Conservation (phyloP, 2,113 vertebrate species). For the Peromyscus leucopus region DNA sequence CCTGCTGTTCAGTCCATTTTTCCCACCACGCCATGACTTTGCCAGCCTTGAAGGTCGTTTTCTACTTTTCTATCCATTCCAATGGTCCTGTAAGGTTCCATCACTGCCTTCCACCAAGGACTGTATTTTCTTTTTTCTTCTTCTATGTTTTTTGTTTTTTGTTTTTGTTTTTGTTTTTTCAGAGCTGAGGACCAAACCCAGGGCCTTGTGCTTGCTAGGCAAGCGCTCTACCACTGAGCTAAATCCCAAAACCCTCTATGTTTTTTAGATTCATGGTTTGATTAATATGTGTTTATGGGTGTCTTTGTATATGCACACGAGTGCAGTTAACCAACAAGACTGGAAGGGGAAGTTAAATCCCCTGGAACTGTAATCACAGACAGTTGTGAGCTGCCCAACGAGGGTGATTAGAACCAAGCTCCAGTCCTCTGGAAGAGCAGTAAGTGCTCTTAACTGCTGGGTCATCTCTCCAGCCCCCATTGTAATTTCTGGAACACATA, state of each 20-base stretch:
- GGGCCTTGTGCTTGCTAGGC: too few species aligned
- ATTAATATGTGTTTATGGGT: not conserved
- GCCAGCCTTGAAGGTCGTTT: not conserved
- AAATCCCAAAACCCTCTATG: too few species aligned
- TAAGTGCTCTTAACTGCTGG: not conserved
- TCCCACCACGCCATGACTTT: not conserved
- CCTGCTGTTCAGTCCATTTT: not conserved
- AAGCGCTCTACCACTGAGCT: too few species aligned
- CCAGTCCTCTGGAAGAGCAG: not conserved
- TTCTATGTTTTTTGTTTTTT: not conserved
- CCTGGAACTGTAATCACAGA: not conserved
- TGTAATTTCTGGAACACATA: not conserved
- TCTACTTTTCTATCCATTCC: constrained; percentile 15
- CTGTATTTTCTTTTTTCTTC: not conserved
- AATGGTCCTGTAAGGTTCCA: not conserved
- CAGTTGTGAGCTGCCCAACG: too few species aligned
- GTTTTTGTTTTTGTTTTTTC: too few species aligned
- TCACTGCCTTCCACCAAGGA: not conserved
- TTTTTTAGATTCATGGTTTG: not conserved
- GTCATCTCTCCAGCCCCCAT: not conserved
- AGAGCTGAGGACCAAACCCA: too few species aligned
- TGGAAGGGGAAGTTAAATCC: not conserved
- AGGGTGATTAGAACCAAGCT: not conserved
- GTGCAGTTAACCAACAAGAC: not conserved
- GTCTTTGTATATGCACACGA: not conserved